Percentiles rank a stretch among this genome's conserved stretches.
Conservation (phyloP, 1,140 invertebrate genomes). For the Cotesia vestalis region DNA sequence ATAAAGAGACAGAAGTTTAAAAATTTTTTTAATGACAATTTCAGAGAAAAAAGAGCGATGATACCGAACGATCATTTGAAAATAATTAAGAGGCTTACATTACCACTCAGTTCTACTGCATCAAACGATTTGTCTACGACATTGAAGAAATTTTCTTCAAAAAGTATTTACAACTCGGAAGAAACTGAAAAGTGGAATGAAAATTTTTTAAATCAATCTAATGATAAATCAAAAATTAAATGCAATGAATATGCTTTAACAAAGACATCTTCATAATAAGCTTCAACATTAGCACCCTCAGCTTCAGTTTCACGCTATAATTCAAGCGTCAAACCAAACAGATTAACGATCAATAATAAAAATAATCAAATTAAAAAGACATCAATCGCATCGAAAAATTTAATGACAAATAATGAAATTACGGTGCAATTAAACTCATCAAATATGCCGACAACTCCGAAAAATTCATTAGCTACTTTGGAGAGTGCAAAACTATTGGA, state of each 20-base stretch:
- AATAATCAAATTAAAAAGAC: no score
- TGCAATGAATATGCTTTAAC: neutral
- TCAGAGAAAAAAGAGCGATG: neutral
- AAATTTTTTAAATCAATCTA: slow-evolving; percentile 14
- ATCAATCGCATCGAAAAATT: no score
- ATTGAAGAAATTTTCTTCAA: neutral
- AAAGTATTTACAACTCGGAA: neutral
- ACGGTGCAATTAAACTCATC: no score
- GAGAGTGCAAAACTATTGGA: neutral
- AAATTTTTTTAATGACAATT: neutral
- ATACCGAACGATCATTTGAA: neutral
- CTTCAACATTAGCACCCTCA: neutral
- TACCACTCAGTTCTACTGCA: neutral
- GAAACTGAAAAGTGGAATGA: slow-evolving; percentile 5
- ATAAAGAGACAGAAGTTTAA: slow-evolving; percentile 4
- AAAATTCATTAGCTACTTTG: neutral
- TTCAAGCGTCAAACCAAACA: neutral
- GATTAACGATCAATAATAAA: neutral
- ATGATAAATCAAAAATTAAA: slow-evolving; percentile 20
- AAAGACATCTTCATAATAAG: neutral
- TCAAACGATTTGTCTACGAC: neutral
- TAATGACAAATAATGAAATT: no score
- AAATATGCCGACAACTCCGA: no score
- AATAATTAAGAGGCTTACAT: neutral
- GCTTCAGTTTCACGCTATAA: neutral